phyloP scores from a whole-genome alignment of 2,113 vertebrate genomes.

The Columba livia region DNA sequence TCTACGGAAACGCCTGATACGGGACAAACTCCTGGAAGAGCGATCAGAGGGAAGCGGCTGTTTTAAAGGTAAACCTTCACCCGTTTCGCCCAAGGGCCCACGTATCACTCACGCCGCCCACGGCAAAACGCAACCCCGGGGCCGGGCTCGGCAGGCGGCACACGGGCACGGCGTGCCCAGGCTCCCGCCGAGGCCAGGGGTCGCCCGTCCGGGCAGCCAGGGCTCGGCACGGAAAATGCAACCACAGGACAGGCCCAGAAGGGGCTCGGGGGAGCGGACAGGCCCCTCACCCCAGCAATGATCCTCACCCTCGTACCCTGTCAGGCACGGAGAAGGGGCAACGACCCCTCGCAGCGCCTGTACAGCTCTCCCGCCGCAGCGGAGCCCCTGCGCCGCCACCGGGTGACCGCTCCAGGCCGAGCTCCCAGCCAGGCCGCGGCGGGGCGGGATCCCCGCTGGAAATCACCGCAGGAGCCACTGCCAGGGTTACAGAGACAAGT shows the following conservation, averaged over 20 bases:
- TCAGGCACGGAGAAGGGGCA: rapidly evolving
- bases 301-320: rapidly evolving
- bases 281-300: too few species aligned
- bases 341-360: not conserved
- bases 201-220: rapidly evolving
- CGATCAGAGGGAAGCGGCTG: rapidly evolving
- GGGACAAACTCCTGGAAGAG: rapidly evolving
- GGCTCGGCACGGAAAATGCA: not conserved
- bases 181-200: not conserved
- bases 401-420: not conserved
- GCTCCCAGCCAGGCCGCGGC: not conserved
- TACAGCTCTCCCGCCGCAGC: too few species aligned
- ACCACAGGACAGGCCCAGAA: too few species aligned
- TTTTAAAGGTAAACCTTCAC: not conserved
- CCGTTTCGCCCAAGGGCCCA: not conserved
- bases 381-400: rapidly evolving
- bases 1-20: rapidly evolving
- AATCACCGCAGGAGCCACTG: not conserved
- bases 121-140: not conserved
- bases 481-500: not conserved
- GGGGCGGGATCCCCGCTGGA: not conserved
- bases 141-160: not conserved
- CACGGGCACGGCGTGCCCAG: not conserved
- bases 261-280: not conserved
- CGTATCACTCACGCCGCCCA: not conserved